Base-by-base conservation (phyloP, 2,888 invertebrate genomes). In the Diploptera punctata region DNA sequence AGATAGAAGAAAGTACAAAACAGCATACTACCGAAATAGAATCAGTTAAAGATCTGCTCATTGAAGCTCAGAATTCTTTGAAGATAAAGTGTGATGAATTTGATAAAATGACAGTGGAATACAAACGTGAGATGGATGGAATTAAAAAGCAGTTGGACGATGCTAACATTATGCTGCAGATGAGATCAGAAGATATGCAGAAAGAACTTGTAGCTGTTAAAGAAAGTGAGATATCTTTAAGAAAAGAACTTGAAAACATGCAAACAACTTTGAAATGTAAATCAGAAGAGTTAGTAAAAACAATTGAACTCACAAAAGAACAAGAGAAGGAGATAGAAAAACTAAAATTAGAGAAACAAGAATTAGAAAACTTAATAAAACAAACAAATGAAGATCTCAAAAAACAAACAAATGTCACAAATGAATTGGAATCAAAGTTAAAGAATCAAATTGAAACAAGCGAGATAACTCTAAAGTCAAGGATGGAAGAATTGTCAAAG, bases 1-100 rank as follows among this genome's bases (percentile, higher is more conserved):
- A 86, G 80, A 81, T 86, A 26, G 86, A 86, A 24, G 86, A 86
- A 80, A 79, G 86, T 29, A 85, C 84, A 82, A 85, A 84, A 85
- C 86, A 86, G 81, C 52, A 75, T 26, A 49, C 47, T 29, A 67
- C 31, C 0, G 74, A 75, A 68, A 61, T 74, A 49, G 73, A 74
- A 21, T 62, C 65, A n/a, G 69, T 74, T 10, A 79, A 82, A 74
- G 81, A 82, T 61, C 79, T 83, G 73, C 79, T 74, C 57, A 73
- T 65, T 21, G 75, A 62, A 49, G 18, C 33, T 68, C 76, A 74
- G 60, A 74, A 74, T 29, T 19, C 68, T 18, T 47, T 74, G 3
- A 71, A 77, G 54, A 57, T 72, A 7, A 69, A 74, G 10, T 44
- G 68, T 9, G 67, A 68, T 26, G 73, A 74, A 68, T 13, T 62